Conservation (phyloP, 2,888 invertebrate genomes). For the Tipula unca region DNA sequence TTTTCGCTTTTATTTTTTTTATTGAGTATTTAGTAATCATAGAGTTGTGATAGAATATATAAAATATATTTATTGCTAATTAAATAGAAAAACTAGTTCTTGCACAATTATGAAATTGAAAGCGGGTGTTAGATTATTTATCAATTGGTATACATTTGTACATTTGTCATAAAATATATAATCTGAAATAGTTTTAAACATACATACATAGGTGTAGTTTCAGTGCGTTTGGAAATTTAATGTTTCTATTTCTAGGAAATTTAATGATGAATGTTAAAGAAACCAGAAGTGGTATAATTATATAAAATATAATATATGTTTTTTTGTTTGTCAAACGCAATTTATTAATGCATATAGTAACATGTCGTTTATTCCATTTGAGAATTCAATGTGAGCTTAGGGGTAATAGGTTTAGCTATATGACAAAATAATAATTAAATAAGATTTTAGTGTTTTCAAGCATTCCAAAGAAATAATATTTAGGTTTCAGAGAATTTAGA, state of each 20-base stretch:
- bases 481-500: no score
- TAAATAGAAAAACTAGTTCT: not conserved
- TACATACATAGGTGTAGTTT: not conserved
- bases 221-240: not conserved
- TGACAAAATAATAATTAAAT: no score
- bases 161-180: not conserved
- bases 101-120: not conserved
- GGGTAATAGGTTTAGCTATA: no score
- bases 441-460: no score
- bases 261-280: no score
- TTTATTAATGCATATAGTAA: no score
- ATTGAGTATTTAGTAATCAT: not conserved
- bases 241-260: not conserved
- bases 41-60: not conserved
- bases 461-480: no score
- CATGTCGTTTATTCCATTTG: no score
- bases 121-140: not conserved
- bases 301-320: no score
- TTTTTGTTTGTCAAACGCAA: no score
- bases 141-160: not conserved
- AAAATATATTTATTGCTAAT: not conserved
- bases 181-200: not conserved
- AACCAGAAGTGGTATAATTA: no score
- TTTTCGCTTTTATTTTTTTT: not conserved
- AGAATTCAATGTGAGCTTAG: no score